phyloP scores from a whole-genome alignment of 2,113 vertebrate genomes.

The Corythornis madagascariensis region DNA sequence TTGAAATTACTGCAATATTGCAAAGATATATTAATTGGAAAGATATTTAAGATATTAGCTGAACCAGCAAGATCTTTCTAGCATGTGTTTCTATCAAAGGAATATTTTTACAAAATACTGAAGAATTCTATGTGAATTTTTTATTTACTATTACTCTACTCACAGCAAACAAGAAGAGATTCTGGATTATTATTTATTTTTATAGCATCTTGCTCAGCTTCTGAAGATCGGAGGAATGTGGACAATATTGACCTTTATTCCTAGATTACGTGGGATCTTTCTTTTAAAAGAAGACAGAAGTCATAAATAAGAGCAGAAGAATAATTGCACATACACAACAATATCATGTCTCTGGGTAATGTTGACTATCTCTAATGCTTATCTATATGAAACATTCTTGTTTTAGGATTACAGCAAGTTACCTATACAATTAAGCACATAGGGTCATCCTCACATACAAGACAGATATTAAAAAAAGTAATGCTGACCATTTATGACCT shows the following conservation, averaged over 20 bases:
- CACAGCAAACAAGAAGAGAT: background rate
- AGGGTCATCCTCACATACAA: background rate
- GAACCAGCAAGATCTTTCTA: background rate
- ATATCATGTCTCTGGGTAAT: background rate
- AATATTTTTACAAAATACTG: background rate
- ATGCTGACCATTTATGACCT: background rate
- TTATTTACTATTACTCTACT: background rate
- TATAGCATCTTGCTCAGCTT: accelerated
- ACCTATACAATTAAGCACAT: accelerated
- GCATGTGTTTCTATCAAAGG: background rate
- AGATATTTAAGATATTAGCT: background rate
- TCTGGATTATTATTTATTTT: background rate
- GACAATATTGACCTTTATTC: background rate
- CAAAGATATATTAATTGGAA: background rate
- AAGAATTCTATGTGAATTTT: background rate
- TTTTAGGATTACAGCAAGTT: background rate
- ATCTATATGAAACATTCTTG: background rate
- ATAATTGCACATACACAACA: background rate
- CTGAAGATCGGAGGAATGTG: background rate
- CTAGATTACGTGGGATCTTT: background rate
- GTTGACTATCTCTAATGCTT: background rate
- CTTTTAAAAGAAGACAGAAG: background rate
- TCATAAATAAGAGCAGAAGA: background rate
- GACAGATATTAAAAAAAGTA: background rate
- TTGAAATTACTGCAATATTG: conserved; percentile 1